Conservation (phyloP, 1,140 invertebrate genomes). For the Drosophila arawakana region DNA sequence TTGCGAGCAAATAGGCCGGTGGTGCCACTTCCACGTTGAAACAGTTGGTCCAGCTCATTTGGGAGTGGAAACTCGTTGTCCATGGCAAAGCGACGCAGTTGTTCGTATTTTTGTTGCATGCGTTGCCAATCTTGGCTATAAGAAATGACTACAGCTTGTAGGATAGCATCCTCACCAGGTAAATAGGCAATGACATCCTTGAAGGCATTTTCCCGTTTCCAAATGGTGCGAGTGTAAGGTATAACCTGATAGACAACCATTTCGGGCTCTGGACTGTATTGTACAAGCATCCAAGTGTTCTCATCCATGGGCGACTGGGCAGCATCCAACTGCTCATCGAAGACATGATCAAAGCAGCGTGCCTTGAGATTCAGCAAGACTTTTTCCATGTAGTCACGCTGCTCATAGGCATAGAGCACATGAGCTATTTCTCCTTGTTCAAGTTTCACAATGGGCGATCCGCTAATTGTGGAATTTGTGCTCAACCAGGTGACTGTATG, state of each 20-base stretch:
- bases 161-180: constrained; percentile 46
- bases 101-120: constrained; percentile 43
- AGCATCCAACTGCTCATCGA: constrained; percentile 48
- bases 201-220: constrained; percentile 61
- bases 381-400: constrained; percentile 67
- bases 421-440: constrained; percentile 42
- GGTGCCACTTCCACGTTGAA: constrained; percentile 27
- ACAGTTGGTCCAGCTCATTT: constrained; percentile 37
- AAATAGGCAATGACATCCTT: constrained; percentile 74
- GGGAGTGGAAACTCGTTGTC: constrained; percentile 51
- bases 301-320: constrained; percentile 39
- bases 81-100: constrained; percentile 48
- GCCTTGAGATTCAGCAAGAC: constrained; percentile 62
- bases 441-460: constrained; percentile 54
- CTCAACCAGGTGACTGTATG: constrained; percentile 59
- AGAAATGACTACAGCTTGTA: constrained; percentile 68
- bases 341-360: constrained; percentile 62
- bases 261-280: constrained; percentile 70
- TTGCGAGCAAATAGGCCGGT: constrained; percentile 51
- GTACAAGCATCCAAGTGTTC: constrained; percentile 65
- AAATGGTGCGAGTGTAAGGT: constrained; percentile 54
- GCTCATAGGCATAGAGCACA: constrained; percentile 58
- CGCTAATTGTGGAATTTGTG: constrained; percentile 37
- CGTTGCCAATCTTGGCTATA: constrained; percentile 39
- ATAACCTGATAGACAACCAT: constrained; percentile 65